A percentile compares a stretch with the other conserved stretches of the same genome.
Conservation (phyloP, 2,113 vertebrate species). For the Aramus guarauna region DNA sequence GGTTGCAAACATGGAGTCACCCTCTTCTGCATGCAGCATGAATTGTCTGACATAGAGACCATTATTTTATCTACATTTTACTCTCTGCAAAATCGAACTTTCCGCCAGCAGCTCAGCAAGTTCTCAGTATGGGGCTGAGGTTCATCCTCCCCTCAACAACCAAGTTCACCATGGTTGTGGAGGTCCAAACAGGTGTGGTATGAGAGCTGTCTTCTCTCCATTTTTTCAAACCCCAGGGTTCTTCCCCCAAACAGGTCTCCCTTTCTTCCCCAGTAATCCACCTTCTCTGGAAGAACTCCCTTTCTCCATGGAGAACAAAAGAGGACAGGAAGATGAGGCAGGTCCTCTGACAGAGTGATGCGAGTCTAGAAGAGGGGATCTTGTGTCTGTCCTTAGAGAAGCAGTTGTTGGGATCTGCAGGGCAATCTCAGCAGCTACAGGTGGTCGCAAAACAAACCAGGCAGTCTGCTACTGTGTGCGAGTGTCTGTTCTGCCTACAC, state of each 20-base stretch:
- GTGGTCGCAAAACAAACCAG: not conserved
- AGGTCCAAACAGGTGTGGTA: fast-evolving
- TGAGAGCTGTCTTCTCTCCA: not conserved
- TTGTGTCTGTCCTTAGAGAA: not conserved
- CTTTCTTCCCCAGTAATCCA: not conserved
- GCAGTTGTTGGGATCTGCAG: not conserved
- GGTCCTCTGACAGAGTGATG: not conserved
- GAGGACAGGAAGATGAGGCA: not conserved
- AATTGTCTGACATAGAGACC: not conserved
- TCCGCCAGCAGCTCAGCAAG: not conserved
- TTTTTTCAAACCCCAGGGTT: not conserved
- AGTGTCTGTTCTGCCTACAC: not conserved
- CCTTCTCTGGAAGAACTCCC: not conserved
- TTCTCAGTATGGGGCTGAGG: not conserved
- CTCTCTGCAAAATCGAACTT: not conserved
- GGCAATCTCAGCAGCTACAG: not conserved
- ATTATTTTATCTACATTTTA: not conserved
- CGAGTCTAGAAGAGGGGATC: not conserved
- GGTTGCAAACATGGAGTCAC: not conserved
- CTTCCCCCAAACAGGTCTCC: not conserved
- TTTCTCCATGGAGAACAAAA: not conserved
- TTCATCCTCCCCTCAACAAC: not conserved
- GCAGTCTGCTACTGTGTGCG: not conserved
- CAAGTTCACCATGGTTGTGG: not conserved
- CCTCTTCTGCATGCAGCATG: not conserved